Base-by-base conservation (phyloP, 2,797 vertebrate species). In the Melopsittacus undulatus region DNA sequence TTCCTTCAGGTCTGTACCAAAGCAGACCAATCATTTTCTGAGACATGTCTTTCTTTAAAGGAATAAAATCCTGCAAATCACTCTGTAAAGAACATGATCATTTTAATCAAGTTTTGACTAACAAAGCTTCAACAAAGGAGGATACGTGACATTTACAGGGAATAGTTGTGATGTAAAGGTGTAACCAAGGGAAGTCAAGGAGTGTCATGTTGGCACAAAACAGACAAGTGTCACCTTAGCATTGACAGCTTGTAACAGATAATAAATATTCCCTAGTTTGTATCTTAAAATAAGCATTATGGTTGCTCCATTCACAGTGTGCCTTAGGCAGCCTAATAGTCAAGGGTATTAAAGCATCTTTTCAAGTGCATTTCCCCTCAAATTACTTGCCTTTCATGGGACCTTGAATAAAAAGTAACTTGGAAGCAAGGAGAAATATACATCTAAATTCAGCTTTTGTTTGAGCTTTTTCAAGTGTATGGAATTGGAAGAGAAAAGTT, bases 301-400 rank as follows among this genome's bases (percentile, higher is more conserved):
- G 1, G n/a, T 46, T 66, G 20, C 24, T 87, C 43, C 20, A 26
- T 64, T 79, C 48, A 36, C 27, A 42, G 26, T 4, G 9, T 94
- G 90, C 81, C 92, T 84, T 26, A 92, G 80, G 85, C 91, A 93
- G 54, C 48, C 27, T 56, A 18, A n/a, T 42, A 87, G n/a, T 34
- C 51, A 90, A 81, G 70, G 27, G 15, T 38, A 79, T 84, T 90
- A 89, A 75, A 89, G 7, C 11, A 45, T 30, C 22, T 83, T 72
- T 79, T 62, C 43, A 87, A 96, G 42, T 21, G 36, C 1, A 7
- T 86, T 89, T 94, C 27, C 57, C 66, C 5, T 3, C 1, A 36
- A 66, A 93, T 36, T 70, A 14, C 32, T 72, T 75, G 59, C 14
- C 46, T 90, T 94, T 87, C 66, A 36, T 13, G 8, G n/a, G 30